A percentile compares a stretch with the other conserved stretches of the same genome.
Evolutionary conservation across 2,113 vertebrate species (phyloP).

Genomic region (Candoia aspera): DNA sequence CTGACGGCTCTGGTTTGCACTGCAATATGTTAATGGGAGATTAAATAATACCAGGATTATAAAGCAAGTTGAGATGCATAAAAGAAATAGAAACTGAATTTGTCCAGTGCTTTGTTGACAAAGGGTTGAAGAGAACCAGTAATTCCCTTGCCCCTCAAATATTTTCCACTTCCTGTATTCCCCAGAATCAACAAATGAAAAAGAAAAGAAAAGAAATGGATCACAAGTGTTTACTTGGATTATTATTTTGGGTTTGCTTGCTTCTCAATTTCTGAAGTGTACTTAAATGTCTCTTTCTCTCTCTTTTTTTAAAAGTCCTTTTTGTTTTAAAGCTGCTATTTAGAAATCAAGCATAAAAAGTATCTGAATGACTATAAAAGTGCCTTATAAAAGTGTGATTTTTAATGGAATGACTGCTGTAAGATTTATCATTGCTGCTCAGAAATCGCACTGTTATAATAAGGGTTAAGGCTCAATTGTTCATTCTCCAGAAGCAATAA

Average conservation of each 20-base stretch:
- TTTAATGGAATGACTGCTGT: conserved; percentile 48
- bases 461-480: conserved; percentile 67
- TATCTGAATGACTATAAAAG: conserved; percentile 44
- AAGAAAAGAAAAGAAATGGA: conserved; percentile 12
- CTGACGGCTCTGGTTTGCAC: conserved; percentile 22
- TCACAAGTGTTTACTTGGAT: conserved; percentile 22
- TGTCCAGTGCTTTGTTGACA: not conserved
- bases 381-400: conserved; percentile 53
- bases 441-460: conserved; percentile 59
- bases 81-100: not conserved
- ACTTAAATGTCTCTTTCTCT: conserved; percentile 41
- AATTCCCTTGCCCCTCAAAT: not conserved
- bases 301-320: conserved; percentile 27
- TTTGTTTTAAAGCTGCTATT: conserved; percentile 54
- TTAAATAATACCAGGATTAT: conserved; percentile 36
- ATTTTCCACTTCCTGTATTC: not conserved
- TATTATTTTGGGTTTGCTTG: conserved; percentile 42
- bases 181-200: conserved; percentile 11
- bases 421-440: conserved; percentile 54
- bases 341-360: conserved; percentile 56
- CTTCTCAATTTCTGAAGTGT: conserved; percentile 42
- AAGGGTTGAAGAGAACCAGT: not conserved
- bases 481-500: conserved; percentile 58
- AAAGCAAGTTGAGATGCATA: not conserved
- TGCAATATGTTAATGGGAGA: conserved; percentile 44